A percentile compares a stretch with the other conserved stretches of the same genome.
Evolutionary conservation across 2,113 vertebrate species (phyloP).

Genomic region (Illadopsis cleaveri): DNA sequence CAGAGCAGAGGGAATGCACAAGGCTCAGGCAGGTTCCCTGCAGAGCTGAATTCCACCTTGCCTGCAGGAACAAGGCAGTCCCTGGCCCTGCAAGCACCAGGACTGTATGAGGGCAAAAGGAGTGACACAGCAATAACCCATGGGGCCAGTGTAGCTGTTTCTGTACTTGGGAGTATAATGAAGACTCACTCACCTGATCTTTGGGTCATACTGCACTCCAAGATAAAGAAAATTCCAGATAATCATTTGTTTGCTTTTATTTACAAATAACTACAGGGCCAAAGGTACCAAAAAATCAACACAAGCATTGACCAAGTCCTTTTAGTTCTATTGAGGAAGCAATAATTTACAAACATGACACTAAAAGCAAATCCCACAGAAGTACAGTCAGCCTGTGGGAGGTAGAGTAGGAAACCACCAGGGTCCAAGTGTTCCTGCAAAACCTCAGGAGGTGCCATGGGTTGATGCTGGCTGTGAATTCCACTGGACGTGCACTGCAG

Average conservation of each 20-base stretch:
- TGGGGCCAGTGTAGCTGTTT: fast-evolving
- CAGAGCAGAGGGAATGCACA: neutral
- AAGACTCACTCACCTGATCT: neutral
- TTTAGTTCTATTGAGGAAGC: neutral
- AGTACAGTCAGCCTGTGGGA: neutral
- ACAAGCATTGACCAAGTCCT: neutral
- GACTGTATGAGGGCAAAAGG: neutral
- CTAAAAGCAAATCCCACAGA: neutral
- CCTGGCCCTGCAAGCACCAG: neutral
- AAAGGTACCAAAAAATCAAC: neutral
- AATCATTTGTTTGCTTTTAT: neutral
- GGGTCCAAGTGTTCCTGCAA: neutral
- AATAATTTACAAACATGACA: neutral
- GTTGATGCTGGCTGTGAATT: neutral
- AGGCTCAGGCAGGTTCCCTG: neutral
- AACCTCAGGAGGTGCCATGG: neutral
- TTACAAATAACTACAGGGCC: neutral
- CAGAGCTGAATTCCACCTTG: neutral
- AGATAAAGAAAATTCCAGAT: neutral
- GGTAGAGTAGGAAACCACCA: neutral
- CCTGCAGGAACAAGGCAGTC: neutral
- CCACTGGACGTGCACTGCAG: neutral
- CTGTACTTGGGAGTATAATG: neutral
- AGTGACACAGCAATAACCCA: neutral
- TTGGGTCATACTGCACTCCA: neutral